Base-by-base conservation (phyloP, 2,888 invertebrate genomes). In the Peribatodes rhomboidaria region DNA sequence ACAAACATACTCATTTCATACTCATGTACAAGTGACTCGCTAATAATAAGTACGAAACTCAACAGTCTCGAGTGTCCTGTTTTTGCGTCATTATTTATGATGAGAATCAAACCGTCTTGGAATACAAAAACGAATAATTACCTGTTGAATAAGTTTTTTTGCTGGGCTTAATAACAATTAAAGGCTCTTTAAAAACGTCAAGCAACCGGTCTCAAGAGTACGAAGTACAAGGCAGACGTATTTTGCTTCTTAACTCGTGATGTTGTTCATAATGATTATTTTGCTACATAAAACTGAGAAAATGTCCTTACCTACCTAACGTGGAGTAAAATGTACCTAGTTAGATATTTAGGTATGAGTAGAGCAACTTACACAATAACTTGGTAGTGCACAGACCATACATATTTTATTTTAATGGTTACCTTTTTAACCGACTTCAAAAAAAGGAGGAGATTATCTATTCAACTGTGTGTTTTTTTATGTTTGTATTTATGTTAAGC, bases 31-130 rank as follows among this genome's bases (percentile, higher is more conserved):
- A 35, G 44, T 42, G 22, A 57, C 18, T 57, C 46, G 27, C 31
- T 20, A 46, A 56, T 44, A 37, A 27, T 33, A 50, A 55, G 11
- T 53, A 47, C 11, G 33, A 61, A 16, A 22, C 16, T 18, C 46
- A 35, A 58, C 42, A 27, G 47, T 44, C 39, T 55, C 41, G 44
- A 44, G 37, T 50, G 57, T 58, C 57, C 35, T 54, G 58, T 68
- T 72, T 69, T 67, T 64, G 67, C 58, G 10, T 39, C 67, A 69
- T 72, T 67, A 72, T 67, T 69, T 58, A 65, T 53, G 68, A 70
- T 68, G 67, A 69, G 68, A 67, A 68, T 47, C 52, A 65, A 69
- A 69, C 70, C 47, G 33, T 56, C 60, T 60, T 47, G 27, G 42
- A 13, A 55, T 55, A 62, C 68, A 72, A 72, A 72, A 72, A 68